A percentile compares a stretch with the other conserved stretches of the same genome.
Conservation (phyloP, 2,113 vertebrate species). For the Ellobius talpinus region DNA sequence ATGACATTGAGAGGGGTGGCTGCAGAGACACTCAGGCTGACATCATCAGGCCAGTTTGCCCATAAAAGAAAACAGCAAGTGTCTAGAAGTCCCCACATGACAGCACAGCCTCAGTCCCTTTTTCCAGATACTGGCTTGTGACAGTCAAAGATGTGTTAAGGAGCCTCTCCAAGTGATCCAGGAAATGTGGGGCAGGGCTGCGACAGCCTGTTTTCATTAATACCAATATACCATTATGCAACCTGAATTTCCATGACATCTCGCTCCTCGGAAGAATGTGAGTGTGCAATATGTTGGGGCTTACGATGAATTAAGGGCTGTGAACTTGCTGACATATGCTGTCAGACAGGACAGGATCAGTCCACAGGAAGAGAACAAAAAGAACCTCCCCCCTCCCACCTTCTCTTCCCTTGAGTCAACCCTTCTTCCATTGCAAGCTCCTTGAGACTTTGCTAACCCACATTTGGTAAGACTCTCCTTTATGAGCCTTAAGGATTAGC, state of each 20-base stretch:
- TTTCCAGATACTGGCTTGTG: conserved; percentile 17
- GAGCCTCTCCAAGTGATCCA: conserved; percentile 43
- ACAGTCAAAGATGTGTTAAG: conserved; percentile 6
- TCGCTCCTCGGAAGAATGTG: conserved; percentile 60
- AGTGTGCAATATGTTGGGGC: conserved; percentile 76
- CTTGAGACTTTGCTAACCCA: conserved; percentile 29
- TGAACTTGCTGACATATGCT: conserved; percentile 76
- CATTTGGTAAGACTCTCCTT: background rate
- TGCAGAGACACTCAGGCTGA: background rate
- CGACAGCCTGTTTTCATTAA: conserved; percentile 49
- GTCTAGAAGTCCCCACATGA: background rate
- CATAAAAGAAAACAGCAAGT: background rate
- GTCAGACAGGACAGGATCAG: conserved; percentile 65
- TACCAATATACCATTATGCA: conserved; percentile 7
- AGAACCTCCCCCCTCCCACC: background rate
- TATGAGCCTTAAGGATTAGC: conserved; percentile 3
- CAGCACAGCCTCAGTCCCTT: background rate
- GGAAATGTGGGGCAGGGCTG: conserved; percentile 16
- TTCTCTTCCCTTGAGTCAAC: background rate
- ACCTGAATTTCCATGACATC: conserved; percentile 62
- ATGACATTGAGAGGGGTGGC: background rate
- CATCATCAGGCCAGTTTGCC: background rate
- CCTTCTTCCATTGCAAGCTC: background rate
- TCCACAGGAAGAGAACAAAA: conserved; percentile 71
- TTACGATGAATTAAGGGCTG: conserved; percentile 80